Base-by-base conservation (phyloP, 2,113 vertebrate genomes). In the Martes martes region DNA sequence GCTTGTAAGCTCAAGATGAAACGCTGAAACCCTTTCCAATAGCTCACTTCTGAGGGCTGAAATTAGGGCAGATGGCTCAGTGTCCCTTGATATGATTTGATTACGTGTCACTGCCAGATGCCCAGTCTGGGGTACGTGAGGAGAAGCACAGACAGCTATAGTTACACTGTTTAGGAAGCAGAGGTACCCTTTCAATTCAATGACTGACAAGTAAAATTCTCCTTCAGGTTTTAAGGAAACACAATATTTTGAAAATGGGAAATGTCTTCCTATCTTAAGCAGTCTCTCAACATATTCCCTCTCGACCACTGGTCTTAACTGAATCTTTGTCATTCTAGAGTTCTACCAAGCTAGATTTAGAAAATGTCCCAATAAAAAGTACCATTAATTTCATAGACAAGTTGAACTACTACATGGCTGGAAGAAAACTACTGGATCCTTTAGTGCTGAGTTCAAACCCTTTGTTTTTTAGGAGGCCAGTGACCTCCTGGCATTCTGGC, bases 1-100 rank as follows among this genome's bases (percentile, higher is more conserved):
- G 89, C 94, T 97, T 95, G 97, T 97, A 83, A 91, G 45, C 67
- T 82, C 45, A 63, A 95, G 89, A 93, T 82, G 85, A 96, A 96
- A 81, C 59, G 79, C 79, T 59, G 57, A 79, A 90, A 42, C 82
- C 7, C 65, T 91, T 81, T 45, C 89, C 57, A 96, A 18, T 61
- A 93, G 96, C 91, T 97, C 96, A 97, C 84, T 97, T 97, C 98
- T 98, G 85, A 95, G 95, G 84, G 69, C 95, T 74, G 79, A 89
- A 97, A 98, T 94, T 96, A 50, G 94, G 93, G 90, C 98, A 98
- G 98, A 98, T 98, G 98, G 98, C 97, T 98, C 94, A 90, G 82
- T 79, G 96, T 96, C 76, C 82, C 97, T 95, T 36, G 45, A 92
- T 94, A 87, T 98, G 89, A 98, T 98, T 98, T 96, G 94, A 98